These are phyloP conservation scores for Tenthredo notha DNA, from an alignment of 2,888 invertebrate genomes.

Conservation along the genomic window DNA sequence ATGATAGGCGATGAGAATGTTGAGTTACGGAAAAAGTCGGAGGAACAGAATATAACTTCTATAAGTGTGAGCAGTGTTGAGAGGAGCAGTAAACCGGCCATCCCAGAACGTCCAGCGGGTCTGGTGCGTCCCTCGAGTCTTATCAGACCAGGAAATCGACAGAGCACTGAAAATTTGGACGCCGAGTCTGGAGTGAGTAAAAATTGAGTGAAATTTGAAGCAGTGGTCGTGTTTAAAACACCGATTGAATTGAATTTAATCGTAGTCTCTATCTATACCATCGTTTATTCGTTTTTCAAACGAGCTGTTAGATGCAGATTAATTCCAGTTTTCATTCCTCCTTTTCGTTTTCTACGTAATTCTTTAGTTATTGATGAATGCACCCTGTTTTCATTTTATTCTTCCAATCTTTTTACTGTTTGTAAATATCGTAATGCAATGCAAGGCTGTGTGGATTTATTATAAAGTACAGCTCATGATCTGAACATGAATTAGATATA, in stretches of 20 bases:
- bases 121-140: constrained; percentile 81
- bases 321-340: constrained; percentile 7
- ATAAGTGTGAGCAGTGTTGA: constrained; percentile 61
- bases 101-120: constrained; percentile 89
- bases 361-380: not conserved
- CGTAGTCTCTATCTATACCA: constrained; percentile 58
- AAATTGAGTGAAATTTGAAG: constrained; percentile 58
- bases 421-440: constrained; percentile 8
- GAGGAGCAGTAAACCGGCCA: constrained; percentile 84
- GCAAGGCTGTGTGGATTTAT: constrained; percentile 41
- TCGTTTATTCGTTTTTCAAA: not conserved
- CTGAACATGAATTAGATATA: not conserved
- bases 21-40: constrained; percentile 79
- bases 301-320: constrained; percentile 2
- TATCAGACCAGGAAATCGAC: constrained; percentile 70
- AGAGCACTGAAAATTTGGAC: constrained; percentile 74
- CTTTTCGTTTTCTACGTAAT: not conserved
- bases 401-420: constrained; percentile 1
- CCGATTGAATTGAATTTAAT: constrained; percentile 55
- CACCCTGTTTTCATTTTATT: constrained; percentile 11
- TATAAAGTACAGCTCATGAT: constrained; percentile 8
- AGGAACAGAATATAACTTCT: constrained; percentile 65
- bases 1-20: constrained; percentile 75
- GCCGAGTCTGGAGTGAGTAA: constrained; percentile 74
- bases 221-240: constrained; percentile 78